Evolutionary conservation across 2,113 vertebrate genomes (phyloP).

Genomic region (Orientallactaga bullata): DNA sequence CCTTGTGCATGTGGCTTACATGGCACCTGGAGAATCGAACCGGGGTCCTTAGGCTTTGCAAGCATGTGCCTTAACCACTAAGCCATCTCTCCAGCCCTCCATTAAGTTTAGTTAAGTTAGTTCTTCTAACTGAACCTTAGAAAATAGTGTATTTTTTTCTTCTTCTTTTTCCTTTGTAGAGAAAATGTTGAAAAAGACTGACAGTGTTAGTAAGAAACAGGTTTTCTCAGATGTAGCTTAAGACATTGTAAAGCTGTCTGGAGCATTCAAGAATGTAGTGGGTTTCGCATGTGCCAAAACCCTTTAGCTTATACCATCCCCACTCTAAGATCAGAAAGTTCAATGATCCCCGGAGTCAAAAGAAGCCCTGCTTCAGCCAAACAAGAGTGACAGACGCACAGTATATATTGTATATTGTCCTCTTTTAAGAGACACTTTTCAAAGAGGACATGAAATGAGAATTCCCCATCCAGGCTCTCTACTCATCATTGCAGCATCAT

Average conservation of each 20-base stretch:
- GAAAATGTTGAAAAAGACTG: slow-evolving; percentile 63
- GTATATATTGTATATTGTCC: slow-evolving; percentile 73
- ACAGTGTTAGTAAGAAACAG: slow-evolving; percentile 76
- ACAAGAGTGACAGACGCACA: slow-evolving; percentile 80
- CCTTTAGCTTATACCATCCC: slow-evolving; percentile 78
- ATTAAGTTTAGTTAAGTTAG: slow-evolving; percentile 42
- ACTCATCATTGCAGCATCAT: slow-evolving; percentile 86
- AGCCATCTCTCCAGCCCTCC: too few species aligned
- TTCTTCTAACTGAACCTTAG: slow-evolving; percentile 29
- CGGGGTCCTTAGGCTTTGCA: too few species aligned
- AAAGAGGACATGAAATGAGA: slow-evolving; percentile 86
- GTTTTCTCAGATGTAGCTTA: slow-evolving; percentile 74
- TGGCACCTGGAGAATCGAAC: too few species aligned
- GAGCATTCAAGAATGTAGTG: slow-evolving; percentile 79
- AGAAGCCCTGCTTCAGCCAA: slow-evolving; percentile 57
- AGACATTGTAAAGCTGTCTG: slow-evolving; percentile 75
- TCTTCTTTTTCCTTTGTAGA: slow-evolving; percentile 13
- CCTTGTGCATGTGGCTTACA: too few species aligned
- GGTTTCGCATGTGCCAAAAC: slow-evolving; percentile 77
- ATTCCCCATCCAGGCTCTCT: slow-evolving; percentile 84
- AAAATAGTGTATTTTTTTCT: not conserved
- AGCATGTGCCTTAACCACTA: too few species aligned
- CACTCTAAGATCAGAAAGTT: slow-evolving; percentile 79
- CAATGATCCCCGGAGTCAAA: slow-evolving; percentile 55
- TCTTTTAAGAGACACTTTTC: slow-evolving; percentile 85